Percentiles rank a stretch among this genome's conserved stretches.
These are phyloP conservation scores for Pygoscelis adeliae DNA, from an alignment of 2,113 vertebrate genomes.

Conservation along the genomic window DNA sequence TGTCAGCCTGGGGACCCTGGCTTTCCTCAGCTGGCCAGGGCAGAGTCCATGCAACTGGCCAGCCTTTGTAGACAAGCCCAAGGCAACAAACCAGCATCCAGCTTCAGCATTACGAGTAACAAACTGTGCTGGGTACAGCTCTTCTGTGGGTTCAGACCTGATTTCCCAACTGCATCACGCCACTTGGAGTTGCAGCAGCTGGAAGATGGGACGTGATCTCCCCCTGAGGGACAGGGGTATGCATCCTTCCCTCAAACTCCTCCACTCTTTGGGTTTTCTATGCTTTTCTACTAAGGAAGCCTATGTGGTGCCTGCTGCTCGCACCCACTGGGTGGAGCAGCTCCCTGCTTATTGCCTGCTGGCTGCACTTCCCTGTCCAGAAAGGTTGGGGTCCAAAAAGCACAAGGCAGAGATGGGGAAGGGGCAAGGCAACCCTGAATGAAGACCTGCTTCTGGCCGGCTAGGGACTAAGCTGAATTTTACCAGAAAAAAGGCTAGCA, in stretches of 20 bases:
- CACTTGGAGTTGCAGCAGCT: neutral
- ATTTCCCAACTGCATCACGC: neutral
- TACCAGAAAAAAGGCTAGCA: neutral
- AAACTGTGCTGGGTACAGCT: neutral
- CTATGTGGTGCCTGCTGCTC: neutral
- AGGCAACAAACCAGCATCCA: neutral
- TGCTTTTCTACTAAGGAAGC: neutral
- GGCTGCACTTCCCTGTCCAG: fast-evolving
- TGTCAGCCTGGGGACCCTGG: neutral
- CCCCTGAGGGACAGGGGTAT: neutral
- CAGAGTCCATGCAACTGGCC: neutral
- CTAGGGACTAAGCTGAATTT: neutral
- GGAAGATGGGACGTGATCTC: neutral
- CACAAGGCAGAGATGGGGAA: neutral
- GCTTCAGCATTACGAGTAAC: neutral
- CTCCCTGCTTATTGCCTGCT: neutral
- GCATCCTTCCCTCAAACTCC: neutral
- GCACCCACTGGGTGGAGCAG: slow-evolving; percentile 59
- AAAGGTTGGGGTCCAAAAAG: neutral
- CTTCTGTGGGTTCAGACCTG: neutral
- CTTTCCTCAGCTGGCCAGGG: fast-evolving
- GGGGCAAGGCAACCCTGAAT: neutral
- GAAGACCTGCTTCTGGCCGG: neutral
- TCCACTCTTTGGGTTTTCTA: fast-evolving
- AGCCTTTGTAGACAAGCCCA: neutral